Conservation (phyloP, 2,888 invertebrate species). For the Allygus modestus region DNA sequence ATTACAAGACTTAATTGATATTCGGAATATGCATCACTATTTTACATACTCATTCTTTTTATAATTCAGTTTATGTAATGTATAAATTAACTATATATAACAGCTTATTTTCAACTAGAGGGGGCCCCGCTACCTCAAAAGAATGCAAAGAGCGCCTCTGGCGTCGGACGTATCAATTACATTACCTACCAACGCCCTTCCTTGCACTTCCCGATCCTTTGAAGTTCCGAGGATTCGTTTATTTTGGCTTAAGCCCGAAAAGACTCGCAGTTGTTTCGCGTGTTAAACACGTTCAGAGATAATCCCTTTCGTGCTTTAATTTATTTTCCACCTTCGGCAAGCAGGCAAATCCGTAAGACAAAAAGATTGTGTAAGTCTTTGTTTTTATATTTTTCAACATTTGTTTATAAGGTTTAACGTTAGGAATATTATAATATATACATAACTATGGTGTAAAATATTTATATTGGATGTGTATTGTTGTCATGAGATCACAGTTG, state of each 20-base stretch:
- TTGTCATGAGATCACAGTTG: too few relatives aligned
- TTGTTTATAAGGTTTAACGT: neutral
- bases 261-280: slow-evolving; percentile 21
- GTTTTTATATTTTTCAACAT: neutral
- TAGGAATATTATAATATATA: too few relatives aligned
- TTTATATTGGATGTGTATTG: too few relatives aligned
- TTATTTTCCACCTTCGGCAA: slow-evolving; percentile 30
- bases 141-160: neutral
- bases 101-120: too few relatives aligned
- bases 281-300: slow-evolving; percentile 10
- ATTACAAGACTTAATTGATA: too few relatives aligned
- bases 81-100: too few relatives aligned
- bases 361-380: neutral
- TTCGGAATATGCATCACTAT: too few relatives aligned
- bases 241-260: slow-evolving; percentile 24
- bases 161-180: slow-evolving; percentile 35
- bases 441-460: too few relatives aligned
- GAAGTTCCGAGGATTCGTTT: slow-evolving; percentile 36
- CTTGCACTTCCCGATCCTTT: slow-evolving; percentile 19
- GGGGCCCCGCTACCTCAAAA: slow-evolving; percentile 29
- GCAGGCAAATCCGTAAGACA: neutral
- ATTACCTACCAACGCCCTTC: neutral
- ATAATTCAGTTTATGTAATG: too few relatives aligned
- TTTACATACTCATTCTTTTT: too few relatives aligned
- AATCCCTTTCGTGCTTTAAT: slow-evolving; percentile 15